phyloP scores from a whole-genome alignment of 1,140 invertebrate species.

The Bactericera cockerelli region DNA sequence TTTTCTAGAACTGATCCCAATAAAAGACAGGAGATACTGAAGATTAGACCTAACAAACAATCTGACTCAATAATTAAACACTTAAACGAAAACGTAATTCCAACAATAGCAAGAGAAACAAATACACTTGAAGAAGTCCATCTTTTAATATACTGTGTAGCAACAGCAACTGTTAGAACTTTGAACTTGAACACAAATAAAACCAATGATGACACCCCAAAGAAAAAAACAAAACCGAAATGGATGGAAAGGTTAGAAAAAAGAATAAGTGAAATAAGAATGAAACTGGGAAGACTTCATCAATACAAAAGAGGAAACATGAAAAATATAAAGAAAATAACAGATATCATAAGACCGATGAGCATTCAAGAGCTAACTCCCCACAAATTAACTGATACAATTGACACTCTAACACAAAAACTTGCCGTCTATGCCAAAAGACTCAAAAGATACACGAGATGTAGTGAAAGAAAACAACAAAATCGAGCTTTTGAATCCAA shows the following conservation, averaged over 20 bases:
- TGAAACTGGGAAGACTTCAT: background rate
- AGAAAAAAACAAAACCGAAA: background rate
- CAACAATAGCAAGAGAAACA: too few relatives aligned
- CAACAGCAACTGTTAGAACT: too few relatives aligned
- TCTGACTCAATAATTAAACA: too few relatives aligned
- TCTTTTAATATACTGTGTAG: too few relatives aligned
- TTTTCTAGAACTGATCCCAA: too few relatives aligned
- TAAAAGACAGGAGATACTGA: too few relatives aligned
- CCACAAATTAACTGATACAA: background rate
- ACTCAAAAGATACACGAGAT: background rate
- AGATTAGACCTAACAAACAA: too few relatives aligned
- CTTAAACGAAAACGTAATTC: too few relatives aligned
- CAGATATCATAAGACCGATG: background rate
- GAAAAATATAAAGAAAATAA: background rate
- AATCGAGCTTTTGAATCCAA: background rate
- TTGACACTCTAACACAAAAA: slow-evolving; percentile 3
- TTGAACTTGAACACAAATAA: too few relatives aligned
- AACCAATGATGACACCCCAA: too few relatives aligned
- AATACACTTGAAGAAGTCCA: too few relatives aligned
- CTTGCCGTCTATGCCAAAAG: background rate
- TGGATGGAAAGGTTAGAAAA: background rate
- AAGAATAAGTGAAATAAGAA: background rate
- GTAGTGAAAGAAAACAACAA: background rate
- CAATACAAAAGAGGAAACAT: background rate
- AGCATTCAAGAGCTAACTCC: background rate